These are phyloP conservation scores for Luperina nickerlii DNA, from an alignment of 2,888 invertebrate species.

Conservation along the genomic window DNA sequence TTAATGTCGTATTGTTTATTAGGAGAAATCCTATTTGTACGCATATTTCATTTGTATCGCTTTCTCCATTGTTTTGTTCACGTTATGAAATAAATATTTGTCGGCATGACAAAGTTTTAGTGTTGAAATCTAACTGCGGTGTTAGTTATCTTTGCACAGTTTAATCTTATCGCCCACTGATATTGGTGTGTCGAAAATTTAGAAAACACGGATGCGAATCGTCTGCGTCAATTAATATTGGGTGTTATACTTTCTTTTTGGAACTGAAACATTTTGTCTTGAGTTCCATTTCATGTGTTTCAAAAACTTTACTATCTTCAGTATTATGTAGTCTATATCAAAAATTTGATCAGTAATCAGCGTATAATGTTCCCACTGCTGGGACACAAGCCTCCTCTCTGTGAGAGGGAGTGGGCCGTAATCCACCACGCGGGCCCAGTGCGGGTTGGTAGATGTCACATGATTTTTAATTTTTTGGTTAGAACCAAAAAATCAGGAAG, in stretches of 20 bases:
- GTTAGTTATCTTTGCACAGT: slow-evolving; percentile 45
- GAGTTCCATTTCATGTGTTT: neutral
- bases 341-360: neutral
- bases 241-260: neutral
- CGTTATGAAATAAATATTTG: slow-evolving; percentile 61
- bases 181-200: slow-evolving; percentile 39
- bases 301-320: neutral
- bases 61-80: slow-evolving; percentile 62
- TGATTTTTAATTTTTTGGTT: neutral
- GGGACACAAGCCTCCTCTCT: neutral
- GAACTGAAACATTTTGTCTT: neutral
- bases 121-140: slow-evolving; percentile 38
- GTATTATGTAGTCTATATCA: neutral
- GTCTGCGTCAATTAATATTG: too few relatives aligned
- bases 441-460: neutral
- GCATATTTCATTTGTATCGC: slow-evolving; percentile 52
- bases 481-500: too few relatives aligned
- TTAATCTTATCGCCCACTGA: slow-evolving; percentile 48
- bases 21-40: slow-evolving; percentile 56
- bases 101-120: slow-evolving; percentile 55
- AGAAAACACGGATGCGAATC: slow-evolving; percentile 36
- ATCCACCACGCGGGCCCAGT: neutral
- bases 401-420: neutral
- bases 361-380: neutral
- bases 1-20: slow-evolving; percentile 62